Evolutionary conservation across 2,797 vertebrate species (phyloP), one percentile per base, ranked within the genome.

Genomic region (Pangasius djambal): DNA sequence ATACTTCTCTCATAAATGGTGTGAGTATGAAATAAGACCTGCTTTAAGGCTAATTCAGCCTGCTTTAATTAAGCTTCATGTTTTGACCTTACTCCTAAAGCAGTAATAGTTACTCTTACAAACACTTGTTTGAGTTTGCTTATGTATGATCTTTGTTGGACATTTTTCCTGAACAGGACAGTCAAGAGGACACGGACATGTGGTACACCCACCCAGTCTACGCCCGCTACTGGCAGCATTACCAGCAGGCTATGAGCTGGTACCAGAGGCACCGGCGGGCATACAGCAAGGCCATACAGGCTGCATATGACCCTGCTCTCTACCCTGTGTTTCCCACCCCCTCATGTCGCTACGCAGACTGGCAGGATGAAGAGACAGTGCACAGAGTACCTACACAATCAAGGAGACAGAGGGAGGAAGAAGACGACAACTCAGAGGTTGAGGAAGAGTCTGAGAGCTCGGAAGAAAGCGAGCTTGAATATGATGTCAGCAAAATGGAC

Each of bases 401-500:
- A 52, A 85, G n/a, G 86, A 72, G 72, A 48, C 8, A 0, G 72
- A 55, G 0, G 50, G 70, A 4, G n/a, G 65, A 67, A 75, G 44
- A 84, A 81, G 48, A 72, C 20, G 78, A 63, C 63, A 91, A 87
- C 18, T 61, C 75, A 0, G 91, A 92, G 0, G 88, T 77, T 2
- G 90, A 89, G 22, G 20, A 25, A 6, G 55, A 96, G 50, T 92
- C 37, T 93, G n/a, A 93, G 0, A 96, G 97, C 92, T 97, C 97
- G 1, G 90, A 92, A 52, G 91, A 96, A 50, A 95, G 96, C 0
- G 96, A 94, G 50, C 95, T 98, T 10, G 98, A 98, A 82, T 99
- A 96, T 28, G 97, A 99, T 12, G 92, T 99, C 92, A 98, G 96
- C 94, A 97, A 97, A 94, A 98, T 99, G 98, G 98, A 98, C 92